These are phyloP conservation scores for Caenorhabditis sp. DNA, from an alignment of 2,888 invertebrate genomes.

Conservation along the genomic window DNA sequence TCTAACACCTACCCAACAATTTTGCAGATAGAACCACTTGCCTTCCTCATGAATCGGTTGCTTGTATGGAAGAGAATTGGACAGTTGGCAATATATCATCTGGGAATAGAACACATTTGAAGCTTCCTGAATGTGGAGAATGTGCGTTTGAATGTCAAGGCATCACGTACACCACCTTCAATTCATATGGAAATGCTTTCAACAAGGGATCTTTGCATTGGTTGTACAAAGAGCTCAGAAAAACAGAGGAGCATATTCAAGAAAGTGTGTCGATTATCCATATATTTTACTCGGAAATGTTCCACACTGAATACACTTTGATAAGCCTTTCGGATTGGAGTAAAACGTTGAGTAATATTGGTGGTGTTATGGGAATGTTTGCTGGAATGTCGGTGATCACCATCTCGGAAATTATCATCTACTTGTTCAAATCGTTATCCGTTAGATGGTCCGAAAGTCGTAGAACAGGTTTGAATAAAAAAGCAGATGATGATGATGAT, in stretches of 20 bases:
- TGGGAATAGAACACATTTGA: too few relatives aligned
- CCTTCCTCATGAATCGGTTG: conserved; percentile 29
- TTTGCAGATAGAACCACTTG: conserved; percentile 33
- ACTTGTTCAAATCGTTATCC: too few relatives aligned
- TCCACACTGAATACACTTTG: conserved; percentile 21
- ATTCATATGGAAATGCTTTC: conserved; percentile 62
- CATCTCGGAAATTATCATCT: conserved; percentile 16
- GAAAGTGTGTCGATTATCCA: conserved; percentile 29
- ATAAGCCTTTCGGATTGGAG: not conserved
- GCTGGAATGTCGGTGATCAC: conserved; percentile 35
- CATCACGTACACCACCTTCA: conserved; percentile 55
- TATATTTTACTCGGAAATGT: conserved; percentile 24
- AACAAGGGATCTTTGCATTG: conserved; percentile 49
- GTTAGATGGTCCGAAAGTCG: too few relatives aligned
- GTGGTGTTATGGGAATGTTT: conserved; percentile 28
- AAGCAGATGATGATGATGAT: too few relatives aligned
- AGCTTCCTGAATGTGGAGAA: conserved; percentile 27
- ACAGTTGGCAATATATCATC: conserved; percentile 23
- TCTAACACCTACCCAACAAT: too few relatives aligned
- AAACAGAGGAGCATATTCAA: conserved; percentile 31
- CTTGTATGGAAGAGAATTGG: conserved; percentile 32
- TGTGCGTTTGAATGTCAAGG: conserved; percentile 32
- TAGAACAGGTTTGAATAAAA: too few relatives aligned
- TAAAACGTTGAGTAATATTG: conserved; percentile 5
- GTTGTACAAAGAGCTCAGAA: conserved; percentile 30